Conservation (phyloP, 30 jellyfish, hydroid and myxozoan genomes). For the Nemopilema nomurai region DNA sequence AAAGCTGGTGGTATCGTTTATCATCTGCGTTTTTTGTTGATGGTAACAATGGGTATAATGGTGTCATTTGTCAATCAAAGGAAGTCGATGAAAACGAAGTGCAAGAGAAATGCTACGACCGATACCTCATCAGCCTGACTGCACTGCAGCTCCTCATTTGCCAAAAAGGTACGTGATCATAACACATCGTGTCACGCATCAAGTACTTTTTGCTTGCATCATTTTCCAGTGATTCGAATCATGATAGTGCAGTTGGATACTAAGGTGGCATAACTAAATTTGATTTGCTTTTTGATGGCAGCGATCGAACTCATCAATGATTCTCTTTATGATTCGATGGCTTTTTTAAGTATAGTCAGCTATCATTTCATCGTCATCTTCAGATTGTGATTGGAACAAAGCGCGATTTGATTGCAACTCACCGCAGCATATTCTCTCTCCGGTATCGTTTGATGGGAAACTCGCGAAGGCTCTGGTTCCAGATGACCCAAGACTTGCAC, state of each 20-base stretch:
- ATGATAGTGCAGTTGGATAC: too few species aligned
- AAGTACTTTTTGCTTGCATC: background rate
- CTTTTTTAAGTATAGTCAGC: too few species aligned
- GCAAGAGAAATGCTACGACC: slow-evolving; percentile 88
- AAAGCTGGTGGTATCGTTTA: too few species aligned
- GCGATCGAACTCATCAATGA: too few species aligned
- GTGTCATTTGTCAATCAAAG: slow-evolving; percentile 19
- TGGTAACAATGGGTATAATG: background rate
- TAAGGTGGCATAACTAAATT: too few species aligned
- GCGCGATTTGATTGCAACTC: slow-evolving; percentile 67
- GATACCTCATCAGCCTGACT: slow-evolving; percentile 61
- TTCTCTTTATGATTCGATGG: too few species aligned
- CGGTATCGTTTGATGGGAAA: slow-evolving; percentile 85
- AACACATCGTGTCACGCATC: background rate
- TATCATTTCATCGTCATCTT: background rate
- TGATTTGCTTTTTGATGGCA: too few species aligned
- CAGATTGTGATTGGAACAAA: slow-evolving; percentile 76
- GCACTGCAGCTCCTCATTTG: slow-evolving; percentile 85
- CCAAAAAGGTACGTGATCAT: slow-evolving; percentile 59
- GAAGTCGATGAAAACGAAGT: slow-evolving; percentile 90
- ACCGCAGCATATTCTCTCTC: slow-evolving; percentile 71
- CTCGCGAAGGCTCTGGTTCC: slow-evolving; percentile 93
- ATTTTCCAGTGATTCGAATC: background rate
- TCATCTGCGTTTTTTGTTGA: too few species aligned
- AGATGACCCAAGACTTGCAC: slow-evolving; percentile 92